phyloP scores from a whole-genome alignment of 2,113 vertebrate genomes.

The Cygnus buccinator region DNA sequence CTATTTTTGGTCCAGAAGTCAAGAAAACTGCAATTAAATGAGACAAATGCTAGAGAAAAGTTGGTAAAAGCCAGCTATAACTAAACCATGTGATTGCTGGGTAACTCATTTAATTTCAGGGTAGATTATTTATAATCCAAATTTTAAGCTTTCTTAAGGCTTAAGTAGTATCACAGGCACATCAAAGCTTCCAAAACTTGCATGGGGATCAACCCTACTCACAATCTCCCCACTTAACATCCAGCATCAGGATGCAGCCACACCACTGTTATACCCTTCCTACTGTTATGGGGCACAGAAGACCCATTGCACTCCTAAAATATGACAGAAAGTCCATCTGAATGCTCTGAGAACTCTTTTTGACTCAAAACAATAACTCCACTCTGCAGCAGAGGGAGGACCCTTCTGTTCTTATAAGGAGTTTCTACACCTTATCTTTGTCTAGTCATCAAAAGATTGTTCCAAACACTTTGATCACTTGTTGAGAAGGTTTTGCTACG shows the following conservation, averaged over 20 bases:
- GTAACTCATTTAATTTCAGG: not conserved
- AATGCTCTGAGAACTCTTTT: not conserved
- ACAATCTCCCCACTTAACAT: not conserved
- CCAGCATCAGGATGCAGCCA: not conserved
- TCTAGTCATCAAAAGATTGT: not conserved
- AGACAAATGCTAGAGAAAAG: constrained; percentile 7
- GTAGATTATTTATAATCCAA: not conserved
- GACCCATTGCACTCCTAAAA: not conserved
- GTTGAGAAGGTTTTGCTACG: not conserved
- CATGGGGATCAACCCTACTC: not conserved
- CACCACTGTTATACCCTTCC: not conserved
- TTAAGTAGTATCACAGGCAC: not conserved
- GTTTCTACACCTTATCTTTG: not conserved
- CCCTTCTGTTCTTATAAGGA: not conserved
- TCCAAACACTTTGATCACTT: not conserved
- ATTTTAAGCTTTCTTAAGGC: not conserved
- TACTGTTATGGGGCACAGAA: not conserved
- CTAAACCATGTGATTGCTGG: not conserved
- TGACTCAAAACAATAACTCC: not conserved
- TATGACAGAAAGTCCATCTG: not conserved
- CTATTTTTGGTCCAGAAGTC: not conserved
- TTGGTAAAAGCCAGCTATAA: not conserved
- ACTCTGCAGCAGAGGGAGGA: not conserved
- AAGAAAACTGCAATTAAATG: not conserved
- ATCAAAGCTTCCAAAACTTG: not conserved